Conservation (phyloP, 2,888 invertebrate species). For the Himalopsyche anomala region DNA sequence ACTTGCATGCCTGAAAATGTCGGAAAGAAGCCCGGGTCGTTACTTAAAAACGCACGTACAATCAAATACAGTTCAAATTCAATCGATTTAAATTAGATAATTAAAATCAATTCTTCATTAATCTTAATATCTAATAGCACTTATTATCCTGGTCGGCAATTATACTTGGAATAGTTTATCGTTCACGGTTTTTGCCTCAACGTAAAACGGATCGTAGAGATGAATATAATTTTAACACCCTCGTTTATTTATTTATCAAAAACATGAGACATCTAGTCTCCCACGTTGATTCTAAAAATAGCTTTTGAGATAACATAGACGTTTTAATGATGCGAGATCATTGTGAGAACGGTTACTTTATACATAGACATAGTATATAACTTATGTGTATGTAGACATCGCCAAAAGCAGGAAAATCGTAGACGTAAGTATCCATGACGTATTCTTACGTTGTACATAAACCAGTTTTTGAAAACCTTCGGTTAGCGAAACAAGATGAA, state of each 20-base stretch:
- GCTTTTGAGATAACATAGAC: background rate
- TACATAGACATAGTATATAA: background rate
- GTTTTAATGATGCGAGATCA: slow-evolving; percentile 23
- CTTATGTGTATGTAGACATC: background rate
- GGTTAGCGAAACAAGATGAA: background rate
- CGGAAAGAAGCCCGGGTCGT: too few species aligned
- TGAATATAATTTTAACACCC: slow-evolving; percentile 28
- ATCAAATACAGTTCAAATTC: too few species aligned
- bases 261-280: background rate
- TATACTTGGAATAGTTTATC: too few species aligned
- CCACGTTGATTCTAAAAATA: slow-evolving; percentile 28
- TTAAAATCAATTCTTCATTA: too few species aligned
- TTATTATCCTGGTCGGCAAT: too few species aligned
- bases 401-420: slow-evolving; percentile 16
- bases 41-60: too few species aligned
- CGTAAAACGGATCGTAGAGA: background rate
- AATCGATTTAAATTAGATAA: too few species aligned
- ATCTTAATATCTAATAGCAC: too few species aligned
- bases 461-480: background rate
- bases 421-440: background rate
- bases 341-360: slow-evolving; percentile 15
- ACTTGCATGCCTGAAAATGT: too few species aligned
- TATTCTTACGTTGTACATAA: slow-evolving; percentile 32
- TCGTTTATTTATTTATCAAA: slow-evolving; percentile 6
- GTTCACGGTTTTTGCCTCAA: too few species aligned